These are phyloP conservation scores for Epirrhoe alternata DNA, from an alignment of 2,888 invertebrate species.

Conservation along the genomic window DNA sequence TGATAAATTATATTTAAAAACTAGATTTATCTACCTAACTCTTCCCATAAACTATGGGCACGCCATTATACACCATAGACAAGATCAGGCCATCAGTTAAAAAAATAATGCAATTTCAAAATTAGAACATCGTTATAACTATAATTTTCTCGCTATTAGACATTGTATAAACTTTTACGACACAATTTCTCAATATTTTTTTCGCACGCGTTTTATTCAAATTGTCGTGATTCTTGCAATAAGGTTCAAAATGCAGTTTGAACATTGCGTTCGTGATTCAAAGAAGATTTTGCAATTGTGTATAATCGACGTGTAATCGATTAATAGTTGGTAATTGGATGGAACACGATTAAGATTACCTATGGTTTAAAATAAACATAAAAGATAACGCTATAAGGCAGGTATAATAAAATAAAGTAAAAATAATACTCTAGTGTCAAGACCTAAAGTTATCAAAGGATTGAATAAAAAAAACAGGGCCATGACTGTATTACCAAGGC, in stretches of 20 bases:
- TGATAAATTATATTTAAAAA: too few species aligned
- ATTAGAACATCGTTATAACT: constrained; percentile 51
- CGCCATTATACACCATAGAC: not conserved
- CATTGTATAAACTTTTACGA: constrained; percentile 68
- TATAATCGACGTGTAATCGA: constrained; percentile 29
- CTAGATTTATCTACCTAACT: too few species aligned
- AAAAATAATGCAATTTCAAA: constrained; percentile 56
- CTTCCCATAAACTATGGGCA: too few species aligned
- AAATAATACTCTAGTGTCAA: too few species aligned
- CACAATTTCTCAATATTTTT: constrained; percentile 66
- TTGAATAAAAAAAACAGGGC: too few species aligned
- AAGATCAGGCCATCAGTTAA: not conserved
- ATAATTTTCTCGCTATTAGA: constrained; percentile 47
- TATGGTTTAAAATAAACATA: constrained; percentile 1
- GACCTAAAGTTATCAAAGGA: too few species aligned
- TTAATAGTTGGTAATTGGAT: constrained; percentile 22
- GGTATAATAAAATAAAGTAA: too few species aligned
- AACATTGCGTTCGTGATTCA: constrained; percentile 30
- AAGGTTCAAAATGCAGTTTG: constrained; percentile 13
- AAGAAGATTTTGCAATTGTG: constrained; percentile 38
- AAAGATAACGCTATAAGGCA: not conserved
- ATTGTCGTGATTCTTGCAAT: constrained; percentile 16
- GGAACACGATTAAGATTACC: constrained; percentile 20
- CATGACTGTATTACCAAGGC: too few species aligned
- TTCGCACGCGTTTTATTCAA: constrained; percentile 68